Conservation (phyloP, 2,888 invertebrate species). For the Leucoma salicis region DNA sequence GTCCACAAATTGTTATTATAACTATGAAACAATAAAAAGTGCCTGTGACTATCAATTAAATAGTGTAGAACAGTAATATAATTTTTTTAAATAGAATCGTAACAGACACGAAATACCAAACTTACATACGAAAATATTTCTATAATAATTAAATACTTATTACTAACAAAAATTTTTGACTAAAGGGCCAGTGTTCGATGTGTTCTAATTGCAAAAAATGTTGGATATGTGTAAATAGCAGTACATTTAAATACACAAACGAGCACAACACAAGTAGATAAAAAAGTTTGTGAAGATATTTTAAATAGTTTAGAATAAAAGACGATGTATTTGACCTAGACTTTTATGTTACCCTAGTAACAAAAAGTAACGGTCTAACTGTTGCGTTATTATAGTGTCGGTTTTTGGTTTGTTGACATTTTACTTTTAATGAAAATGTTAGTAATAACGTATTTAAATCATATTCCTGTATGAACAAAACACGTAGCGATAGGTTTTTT, state of each 20-base stretch:
- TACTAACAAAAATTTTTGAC: slow-evolving; percentile 72
- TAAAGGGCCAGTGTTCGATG: slow-evolving; percentile 76
- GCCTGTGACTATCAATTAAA: slow-evolving; percentile 50
- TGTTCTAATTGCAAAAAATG: slow-evolving; percentile 45
- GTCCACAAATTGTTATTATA: slow-evolving; percentile 28
- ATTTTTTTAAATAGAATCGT: slow-evolving; percentile 32
- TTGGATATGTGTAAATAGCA: slow-evolving; percentile 31
- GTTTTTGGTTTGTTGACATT: too few species aligned
- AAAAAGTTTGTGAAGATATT: slow-evolving; percentile 30
- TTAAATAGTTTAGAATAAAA: slow-evolving; percentile 20
- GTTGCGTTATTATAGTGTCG: too few species aligned
- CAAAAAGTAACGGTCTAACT: too few species aligned
- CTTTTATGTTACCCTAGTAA: too few species aligned
- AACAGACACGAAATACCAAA: slow-evolving; percentile 46
- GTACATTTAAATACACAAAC: slow-evolving; percentile 49
- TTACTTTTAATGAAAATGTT: too few species aligned
- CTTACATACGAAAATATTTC: slow-evolving; percentile 49
- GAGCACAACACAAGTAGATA: slow-evolving; percentile 45
- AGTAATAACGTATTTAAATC: too few species aligned
- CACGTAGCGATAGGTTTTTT: too few species aligned
- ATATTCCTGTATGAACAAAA: too few species aligned
- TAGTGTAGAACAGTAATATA: slow-evolving; percentile 39
- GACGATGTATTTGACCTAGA: too few species aligned
- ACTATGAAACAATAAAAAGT: slow-evolving; percentile 43
- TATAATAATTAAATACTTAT: slow-evolving; percentile 67